Evolutionary conservation across 2,888 invertebrate genomes (phyloP).

Genomic region (Aplocera efformata): DNA sequence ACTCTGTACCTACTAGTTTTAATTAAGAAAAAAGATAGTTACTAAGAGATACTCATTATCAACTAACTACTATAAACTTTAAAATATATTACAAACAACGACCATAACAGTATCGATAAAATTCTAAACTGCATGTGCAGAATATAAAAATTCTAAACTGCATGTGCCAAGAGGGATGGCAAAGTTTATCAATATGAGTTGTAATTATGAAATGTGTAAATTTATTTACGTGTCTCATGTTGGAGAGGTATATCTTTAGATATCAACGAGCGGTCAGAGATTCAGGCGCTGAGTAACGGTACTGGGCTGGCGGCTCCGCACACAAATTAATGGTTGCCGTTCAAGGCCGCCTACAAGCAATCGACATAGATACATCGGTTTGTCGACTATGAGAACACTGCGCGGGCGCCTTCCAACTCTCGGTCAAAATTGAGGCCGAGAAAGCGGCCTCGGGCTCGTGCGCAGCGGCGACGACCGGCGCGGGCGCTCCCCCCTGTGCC

Average conservation of each 20-base stretch:
- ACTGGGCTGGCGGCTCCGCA: constrained; percentile 66
- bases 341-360: constrained; percentile 78
- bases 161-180: too few relatives aligned
- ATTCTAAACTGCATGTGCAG: too few relatives aligned
- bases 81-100: too few relatives aligned
- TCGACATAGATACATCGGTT: constrained; percentile 77
- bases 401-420: constrained; percentile 63
- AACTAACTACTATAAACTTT: too few relatives aligned
- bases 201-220: constrained; percentile 7
- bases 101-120: too few relatives aligned
- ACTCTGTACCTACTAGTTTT: too few relatives aligned
- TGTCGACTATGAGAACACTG: constrained; percentile 73
- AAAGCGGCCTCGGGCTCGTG: constrained; percentile 57
- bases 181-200: too few relatives aligned
- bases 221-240: constrained; percentile 16
- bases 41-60: too few relatives aligned
- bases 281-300: constrained; percentile 72
- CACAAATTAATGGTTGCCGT: constrained; percentile 75
- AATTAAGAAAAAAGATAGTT: too few relatives aligned
- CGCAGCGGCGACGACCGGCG: constrained; percentile 24
- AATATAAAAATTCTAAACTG: too few relatives aligned
- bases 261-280: constrained; percentile 57
- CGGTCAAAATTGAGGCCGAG: constrained; percentile 70
- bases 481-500: constrained; percentile 28
- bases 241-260: constrained; percentile 40